Conservation (phyloP, 2,888 invertebrate genomes). For the Pegoplata infirma region DNA sequence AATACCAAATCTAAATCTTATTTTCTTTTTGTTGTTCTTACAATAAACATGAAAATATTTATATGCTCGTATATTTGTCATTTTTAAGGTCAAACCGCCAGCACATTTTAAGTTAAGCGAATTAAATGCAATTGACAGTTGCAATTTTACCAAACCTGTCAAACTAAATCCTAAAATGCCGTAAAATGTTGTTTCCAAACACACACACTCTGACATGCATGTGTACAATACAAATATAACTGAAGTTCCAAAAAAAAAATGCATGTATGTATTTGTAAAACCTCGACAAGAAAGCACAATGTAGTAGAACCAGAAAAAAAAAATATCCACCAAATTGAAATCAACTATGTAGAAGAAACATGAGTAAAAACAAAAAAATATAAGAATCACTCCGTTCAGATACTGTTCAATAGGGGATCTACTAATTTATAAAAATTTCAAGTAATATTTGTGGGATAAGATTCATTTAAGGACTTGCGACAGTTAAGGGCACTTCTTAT, state of each 20-base stretch:
- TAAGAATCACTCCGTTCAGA: too few species aligned
- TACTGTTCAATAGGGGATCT: too few species aligned
- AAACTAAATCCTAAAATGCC: slow-evolving; percentile 72
- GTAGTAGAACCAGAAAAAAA: background rate
- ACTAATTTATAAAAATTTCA: too few species aligned
- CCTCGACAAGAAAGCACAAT: slow-evolving; percentile 6
- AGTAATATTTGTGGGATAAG: too few species aligned
- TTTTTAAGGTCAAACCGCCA: slow-evolving; percentile 64
- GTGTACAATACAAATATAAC: background rate
- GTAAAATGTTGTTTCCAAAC: slow-evolving; percentile 60
- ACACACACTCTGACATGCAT: slow-evolving; percentile 10
- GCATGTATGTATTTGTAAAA: too few species aligned
- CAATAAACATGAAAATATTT: slow-evolving; percentile 37
- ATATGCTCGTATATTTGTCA: slow-evolving; percentile 47
- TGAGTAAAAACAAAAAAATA: slow-evolving; percentile 31
- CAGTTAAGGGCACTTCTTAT: too few species aligned
- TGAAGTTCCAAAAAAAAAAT: background rate
- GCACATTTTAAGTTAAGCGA: slow-evolving; percentile 64
- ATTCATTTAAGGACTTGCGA: too few species aligned
- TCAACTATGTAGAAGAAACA: slow-evolving; percentile 35
- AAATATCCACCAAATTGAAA: slow-evolving; percentile 54
- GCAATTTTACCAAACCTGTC: slow-evolving; percentile 75
- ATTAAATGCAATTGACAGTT: slow-evolving; percentile 77
- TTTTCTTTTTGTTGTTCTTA: slow-evolving; percentile 5
- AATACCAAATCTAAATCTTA: slow-evolving; percentile 31